phyloP scores from a whole-genome alignment of 2,797 vertebrate genomes.

The Gymnopithys bicolor region DNA sequence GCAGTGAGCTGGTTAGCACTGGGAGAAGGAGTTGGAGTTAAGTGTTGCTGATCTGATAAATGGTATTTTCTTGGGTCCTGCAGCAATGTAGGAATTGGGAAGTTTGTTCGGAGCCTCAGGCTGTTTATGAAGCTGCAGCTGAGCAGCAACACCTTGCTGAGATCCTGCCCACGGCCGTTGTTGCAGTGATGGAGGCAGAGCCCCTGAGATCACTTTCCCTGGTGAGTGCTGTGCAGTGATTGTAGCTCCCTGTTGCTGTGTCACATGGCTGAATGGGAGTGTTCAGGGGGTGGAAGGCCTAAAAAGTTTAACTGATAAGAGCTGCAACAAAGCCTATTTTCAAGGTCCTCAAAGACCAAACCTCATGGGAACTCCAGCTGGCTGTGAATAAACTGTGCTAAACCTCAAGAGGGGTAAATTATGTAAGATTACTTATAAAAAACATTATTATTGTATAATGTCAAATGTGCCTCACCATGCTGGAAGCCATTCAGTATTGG shows the following conservation, averaged over 20 bases:
- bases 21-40: neutral
- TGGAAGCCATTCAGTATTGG: neutral
- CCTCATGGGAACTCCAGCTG: neutral
- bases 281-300: neutral
- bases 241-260: accelerated
- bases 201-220: neutral
- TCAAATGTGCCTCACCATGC: neutral
- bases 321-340: neutral
- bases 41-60: neutral
- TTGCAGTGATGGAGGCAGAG: neutral
- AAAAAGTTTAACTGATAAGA: neutral
- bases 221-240: accelerated
- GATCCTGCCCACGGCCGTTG: accelerated
- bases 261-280: neutral
- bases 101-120: neutral
- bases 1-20: accelerated
- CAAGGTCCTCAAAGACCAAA: accelerated
- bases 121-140: neutral
- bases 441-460: neutral
- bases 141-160: neutral
- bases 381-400: neutral
- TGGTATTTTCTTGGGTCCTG: neutral
- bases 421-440: neutral
- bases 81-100: accelerated
- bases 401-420: neutral